Percentiles rank a stretch among this genome's conserved stretches.
Evolutionary conservation across 2,888 invertebrate species (phyloP).

Genomic region (Euproctis similis): DNA sequence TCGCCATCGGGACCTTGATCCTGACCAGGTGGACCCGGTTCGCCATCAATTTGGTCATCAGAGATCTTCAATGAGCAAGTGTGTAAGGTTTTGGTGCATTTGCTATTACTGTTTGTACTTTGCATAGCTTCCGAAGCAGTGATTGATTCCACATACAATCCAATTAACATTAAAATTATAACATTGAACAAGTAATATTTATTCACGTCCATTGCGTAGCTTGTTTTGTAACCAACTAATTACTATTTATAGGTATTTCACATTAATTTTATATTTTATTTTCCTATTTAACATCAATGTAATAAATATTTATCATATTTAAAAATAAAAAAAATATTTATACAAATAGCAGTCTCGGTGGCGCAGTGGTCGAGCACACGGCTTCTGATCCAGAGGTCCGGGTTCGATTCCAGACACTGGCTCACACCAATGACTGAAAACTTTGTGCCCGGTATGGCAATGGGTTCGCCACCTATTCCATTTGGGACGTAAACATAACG

Average conservation of each 20-base stretch:
- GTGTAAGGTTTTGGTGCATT: constrained; percentile 4
- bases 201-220: constrained; percentile 5
- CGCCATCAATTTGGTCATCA: neutral
- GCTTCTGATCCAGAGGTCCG: too few relatives aligned
- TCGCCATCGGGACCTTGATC: neutral
- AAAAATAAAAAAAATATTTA: too few relatives aligned
- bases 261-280: neutral
- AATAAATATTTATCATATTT: too few relatives aligned
- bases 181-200: neutral
- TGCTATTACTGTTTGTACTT: neutral
- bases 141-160: neutral
- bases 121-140: neutral
- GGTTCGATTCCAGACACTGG: too few relatives aligned
- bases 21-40: constrained; percentile 3
- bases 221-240: neutral
- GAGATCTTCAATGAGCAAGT: constrained; percentile 1
- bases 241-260: neutral
- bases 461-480: too few relatives aligned
- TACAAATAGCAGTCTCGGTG: too few relatives aligned
- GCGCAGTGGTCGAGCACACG: too few relatives aligned
- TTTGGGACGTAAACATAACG: too few relatives aligned
- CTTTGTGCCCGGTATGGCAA: too few relatives aligned
- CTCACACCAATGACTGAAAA: too few relatives aligned
- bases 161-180: constrained; percentile 1
- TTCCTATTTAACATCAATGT: neutral